Conservation (phyloP, 1,140 invertebrate species). For the Brachionus koreanus region DNA sequence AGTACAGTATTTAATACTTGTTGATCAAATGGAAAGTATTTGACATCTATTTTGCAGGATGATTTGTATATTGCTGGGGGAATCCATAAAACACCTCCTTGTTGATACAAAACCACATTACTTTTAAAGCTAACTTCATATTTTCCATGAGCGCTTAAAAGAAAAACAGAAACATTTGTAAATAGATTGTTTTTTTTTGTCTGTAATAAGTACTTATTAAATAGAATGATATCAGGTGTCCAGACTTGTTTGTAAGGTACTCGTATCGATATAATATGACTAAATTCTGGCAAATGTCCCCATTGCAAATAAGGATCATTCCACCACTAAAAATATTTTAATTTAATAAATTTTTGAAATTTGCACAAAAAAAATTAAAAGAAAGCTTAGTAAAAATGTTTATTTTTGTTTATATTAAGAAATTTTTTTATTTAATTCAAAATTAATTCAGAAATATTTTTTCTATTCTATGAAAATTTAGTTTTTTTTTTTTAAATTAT, state of each 20-base stretch:
- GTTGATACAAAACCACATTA: conserved; percentile 88
- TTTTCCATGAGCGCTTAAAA: conserved; percentile 55
- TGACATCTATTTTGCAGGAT: conserved; percentile 97
- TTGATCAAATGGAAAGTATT: conserved; percentile 92
- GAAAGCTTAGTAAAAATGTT: too few relatives aligned
- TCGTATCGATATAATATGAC: conserved; percentile 87
- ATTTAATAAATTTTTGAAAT: background rate
- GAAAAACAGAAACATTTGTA: background rate
- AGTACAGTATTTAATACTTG: conserved; percentile 71
- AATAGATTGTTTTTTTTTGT: too few relatives aligned
- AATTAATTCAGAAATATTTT: too few relatives aligned
- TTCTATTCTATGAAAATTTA: too few relatives aligned
- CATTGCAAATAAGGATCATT: conserved; percentile 43
- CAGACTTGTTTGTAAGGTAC: conserved; percentile 97
- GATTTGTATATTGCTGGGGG: conserved; percentile 98
- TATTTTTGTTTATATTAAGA: too few relatives aligned
- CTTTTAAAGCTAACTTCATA: conserved; percentile 76
- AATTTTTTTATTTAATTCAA: too few relatives aligned
- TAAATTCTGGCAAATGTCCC: conserved; percentile 64
- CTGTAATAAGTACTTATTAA: conserved; percentile 84
- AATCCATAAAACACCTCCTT: conserved; percentile 89
- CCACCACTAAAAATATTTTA: conserved; percentile 23
- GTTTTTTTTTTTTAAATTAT: too few relatives aligned
- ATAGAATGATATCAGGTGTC: conserved; percentile 98
- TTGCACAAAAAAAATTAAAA: too few relatives aligned